Conservation (phyloP, 2,888 invertebrate genomes). For the Drosophila limbata region DNA sequence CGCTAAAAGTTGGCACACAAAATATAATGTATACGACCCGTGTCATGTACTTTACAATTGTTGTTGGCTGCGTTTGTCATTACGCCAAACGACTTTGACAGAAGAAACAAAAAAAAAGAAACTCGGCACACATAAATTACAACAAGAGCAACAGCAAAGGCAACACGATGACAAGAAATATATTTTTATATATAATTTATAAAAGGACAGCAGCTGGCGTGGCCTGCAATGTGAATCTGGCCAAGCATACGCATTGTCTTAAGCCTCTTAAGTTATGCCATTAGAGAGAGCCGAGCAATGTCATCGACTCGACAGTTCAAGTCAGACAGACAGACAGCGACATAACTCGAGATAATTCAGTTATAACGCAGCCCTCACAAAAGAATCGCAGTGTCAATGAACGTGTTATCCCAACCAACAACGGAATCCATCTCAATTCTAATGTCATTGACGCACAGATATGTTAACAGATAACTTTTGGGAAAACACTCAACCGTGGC, state of each 20-base stretch:
- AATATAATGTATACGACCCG: slow-evolving; percentile 66
- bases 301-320: slow-evolving; percentile 60
- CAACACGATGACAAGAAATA: neutral
- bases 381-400: slow-evolving; percentile 48
- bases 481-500: slow-evolving; percentile 4
- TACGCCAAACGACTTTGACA: slow-evolving; percentile 69
- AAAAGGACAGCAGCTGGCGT: slow-evolving; percentile 58
- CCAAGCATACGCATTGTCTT: slow-evolving; percentile 54
- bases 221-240: slow-evolving; percentile 25
- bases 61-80: slow-evolving; percentile 72
- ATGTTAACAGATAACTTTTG: slow-evolving; percentile 24
- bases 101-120: slow-evolving; percentile 28
- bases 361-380: slow-evolving; percentile 57
- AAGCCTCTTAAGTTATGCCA: slow-evolving; percentile 68
- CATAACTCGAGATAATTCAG: slow-evolving; percentile 74
- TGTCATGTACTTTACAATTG: slow-evolving; percentile 77
- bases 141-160: slow-evolving; percentile 27
- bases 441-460: slow-evolving; percentile 44
- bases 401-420: slow-evolving; percentile 33
- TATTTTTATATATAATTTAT: slow-evolving; percentile 17
- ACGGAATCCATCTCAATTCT: slow-evolving; percentile 13
- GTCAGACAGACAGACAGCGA: slow-evolving; percentile 39
- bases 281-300: slow-evolving; percentile 49
- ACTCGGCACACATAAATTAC: slow-evolving; percentile 48
- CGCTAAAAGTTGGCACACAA: slow-evolving; percentile 57